These are phyloP conservation scores for Silurus meridionalis DNA, from an alignment of 2,113 vertebrate genomes.

Conservation along the genomic window DNA sequence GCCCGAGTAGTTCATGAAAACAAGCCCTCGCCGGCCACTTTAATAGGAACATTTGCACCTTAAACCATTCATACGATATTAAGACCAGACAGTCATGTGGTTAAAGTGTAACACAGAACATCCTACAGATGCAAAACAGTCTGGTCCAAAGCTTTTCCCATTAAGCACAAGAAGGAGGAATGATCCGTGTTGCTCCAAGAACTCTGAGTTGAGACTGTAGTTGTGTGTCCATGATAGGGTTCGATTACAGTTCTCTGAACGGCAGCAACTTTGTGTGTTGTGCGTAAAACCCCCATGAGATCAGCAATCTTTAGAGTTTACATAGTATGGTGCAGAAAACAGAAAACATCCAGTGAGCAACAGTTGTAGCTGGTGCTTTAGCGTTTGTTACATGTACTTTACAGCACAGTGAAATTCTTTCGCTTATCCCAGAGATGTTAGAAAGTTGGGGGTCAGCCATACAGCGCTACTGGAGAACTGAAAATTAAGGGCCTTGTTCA, in stretches of 20 bases:
- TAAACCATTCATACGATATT: neutral
- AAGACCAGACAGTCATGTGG: neutral
- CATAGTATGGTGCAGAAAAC: neutral
- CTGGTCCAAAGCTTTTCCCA: neutral
- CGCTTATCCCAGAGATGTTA: too few relatives aligned
- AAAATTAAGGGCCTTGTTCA: too few relatives aligned
- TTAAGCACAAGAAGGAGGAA: neutral
- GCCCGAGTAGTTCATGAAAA: neutral
- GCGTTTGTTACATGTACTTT: too few relatives aligned
- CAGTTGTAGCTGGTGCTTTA: too few relatives aligned
- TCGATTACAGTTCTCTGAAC: neutral
- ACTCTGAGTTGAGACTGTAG: too few relatives aligned
- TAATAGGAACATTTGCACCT: neutral
- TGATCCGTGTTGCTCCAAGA: neutral
- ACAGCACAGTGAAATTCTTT: too few relatives aligned
- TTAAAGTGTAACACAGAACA: too few relatives aligned
- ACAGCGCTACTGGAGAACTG: too few relatives aligned
- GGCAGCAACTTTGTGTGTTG: too few relatives aligned
- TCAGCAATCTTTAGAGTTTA: neutral
- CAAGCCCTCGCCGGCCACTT: neutral
- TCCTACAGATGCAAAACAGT: neutral
- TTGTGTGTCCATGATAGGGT: too few relatives aligned
- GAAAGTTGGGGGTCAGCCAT: too few relatives aligned
- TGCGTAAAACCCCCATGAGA: too few relatives aligned
- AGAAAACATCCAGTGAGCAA: neutral